Percentiles rank a stretch among this genome's conserved stretches.
phyloP scores from a whole-genome alignment of 2,113 vertebrate genomes.

The Corvus moneduloides region DNA sequence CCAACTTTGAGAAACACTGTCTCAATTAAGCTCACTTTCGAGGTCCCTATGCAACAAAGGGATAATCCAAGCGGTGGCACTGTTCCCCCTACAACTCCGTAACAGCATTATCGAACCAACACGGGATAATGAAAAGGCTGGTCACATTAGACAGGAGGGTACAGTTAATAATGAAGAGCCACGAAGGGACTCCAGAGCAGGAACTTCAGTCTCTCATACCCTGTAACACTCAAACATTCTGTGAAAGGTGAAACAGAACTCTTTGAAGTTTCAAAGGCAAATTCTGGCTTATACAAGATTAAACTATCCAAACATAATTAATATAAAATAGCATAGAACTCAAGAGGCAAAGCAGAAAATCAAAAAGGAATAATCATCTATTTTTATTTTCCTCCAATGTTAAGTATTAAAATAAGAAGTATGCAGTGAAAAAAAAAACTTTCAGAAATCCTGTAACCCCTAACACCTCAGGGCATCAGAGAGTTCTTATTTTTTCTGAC shows the following conservation, averaged over 20 bases:
- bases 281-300: neutral
- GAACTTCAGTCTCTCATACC: neutral
- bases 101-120: neutral
- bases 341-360: neutral
- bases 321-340: neutral
- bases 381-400: neutral
- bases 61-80: neutral
- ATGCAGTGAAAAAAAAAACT: neutral
- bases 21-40: too few relatives aligned
- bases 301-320: neutral
- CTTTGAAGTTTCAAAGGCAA: neutral
- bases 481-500: neutral
- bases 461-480: neutral
- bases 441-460: neutral
- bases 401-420: neutral
- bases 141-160: neutral
- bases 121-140: neutral
- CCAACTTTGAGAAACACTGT: neutral
- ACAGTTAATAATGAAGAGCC: neutral
- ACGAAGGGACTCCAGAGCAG: neutral
- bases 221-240: accelerated
- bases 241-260: neutral
- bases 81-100: neutral
- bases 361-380: neutral
- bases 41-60: neutral